Evolutionary conservation across 2,113 vertebrate species (phyloP).

Genomic region (Cariama cristata): DNA sequence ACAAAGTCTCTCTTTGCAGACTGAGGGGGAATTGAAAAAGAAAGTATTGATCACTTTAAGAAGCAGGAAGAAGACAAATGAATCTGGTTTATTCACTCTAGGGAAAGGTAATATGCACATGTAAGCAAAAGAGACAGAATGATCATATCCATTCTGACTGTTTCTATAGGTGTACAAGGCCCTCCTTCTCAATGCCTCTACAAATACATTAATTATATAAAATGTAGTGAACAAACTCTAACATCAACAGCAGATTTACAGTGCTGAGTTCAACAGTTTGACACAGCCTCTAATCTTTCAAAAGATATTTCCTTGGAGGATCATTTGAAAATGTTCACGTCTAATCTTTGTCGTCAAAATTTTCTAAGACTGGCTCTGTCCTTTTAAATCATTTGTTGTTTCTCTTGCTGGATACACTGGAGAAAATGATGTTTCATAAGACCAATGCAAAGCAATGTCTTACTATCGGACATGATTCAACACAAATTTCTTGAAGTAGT

Average conservation of each 20-base stretch:
- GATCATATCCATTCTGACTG: background rate
- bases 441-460: background rate
- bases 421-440: background rate
- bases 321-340: background rate
- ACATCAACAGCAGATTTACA: background rate
- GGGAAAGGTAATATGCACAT: background rate
- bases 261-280: background rate
- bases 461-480: background rate
- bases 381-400: background rate
- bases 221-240: background rate
- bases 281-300: background rate
- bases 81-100: background rate
- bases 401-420: background rate
- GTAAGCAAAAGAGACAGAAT: background rate
- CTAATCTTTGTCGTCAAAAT: background rate
- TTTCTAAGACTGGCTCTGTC: background rate
- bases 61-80: background rate
- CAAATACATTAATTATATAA: background rate
- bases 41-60: background rate
- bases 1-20: background rate
- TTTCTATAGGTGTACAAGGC: background rate
- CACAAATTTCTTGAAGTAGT: background rate
- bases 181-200: background rate
- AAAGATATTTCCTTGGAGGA: background rate
- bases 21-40: background rate